phyloP scores from a whole-genome alignment of 2,113 vertebrate species.

The Argyrosomus japonicus region DNA sequence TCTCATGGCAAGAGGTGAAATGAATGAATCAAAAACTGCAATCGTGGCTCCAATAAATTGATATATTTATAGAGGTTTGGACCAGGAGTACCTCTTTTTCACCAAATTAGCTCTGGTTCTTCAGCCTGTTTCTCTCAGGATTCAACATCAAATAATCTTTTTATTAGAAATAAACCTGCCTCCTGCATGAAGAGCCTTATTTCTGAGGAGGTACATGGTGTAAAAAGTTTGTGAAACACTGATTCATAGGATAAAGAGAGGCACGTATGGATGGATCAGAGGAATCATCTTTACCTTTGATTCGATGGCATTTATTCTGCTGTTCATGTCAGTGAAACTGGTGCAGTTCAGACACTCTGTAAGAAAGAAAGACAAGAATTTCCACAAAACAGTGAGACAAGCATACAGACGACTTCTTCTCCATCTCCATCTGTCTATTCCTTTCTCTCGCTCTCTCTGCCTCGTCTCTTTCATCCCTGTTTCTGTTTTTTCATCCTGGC shows the following conservation, averaged over 20 bases:
- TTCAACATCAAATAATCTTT: too few relatives aligned
- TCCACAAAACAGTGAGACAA: constrained; percentile 12
- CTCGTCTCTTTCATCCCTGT: constrained; percentile 26
- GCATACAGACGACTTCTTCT: neutral
- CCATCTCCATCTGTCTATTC: constrained; percentile 7
- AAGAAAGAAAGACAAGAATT: constrained; percentile 42
- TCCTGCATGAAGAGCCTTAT: too few relatives aligned
- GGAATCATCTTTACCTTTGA: constrained; percentile 85
- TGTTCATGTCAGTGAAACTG: constrained; percentile 87
- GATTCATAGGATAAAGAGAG: neutral
- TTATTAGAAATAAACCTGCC: too few relatives aligned
- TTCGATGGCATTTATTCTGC: constrained; percentile 89
- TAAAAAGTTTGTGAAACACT: neutral
- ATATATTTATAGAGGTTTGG: too few relatives aligned
- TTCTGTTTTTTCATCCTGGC: constrained; percentile 35
- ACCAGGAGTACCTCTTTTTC: too few relatives aligned
- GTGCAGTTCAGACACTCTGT: constrained; percentile 97
- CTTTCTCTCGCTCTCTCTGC: constrained; percentile 14
- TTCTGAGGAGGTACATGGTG: too few relatives aligned
- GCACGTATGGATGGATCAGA: neutral
- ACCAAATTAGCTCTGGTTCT: too few relatives aligned
- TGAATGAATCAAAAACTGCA: too few relatives aligned
- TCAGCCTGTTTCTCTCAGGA: too few relatives aligned
- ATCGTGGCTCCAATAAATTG: too few relatives aligned
- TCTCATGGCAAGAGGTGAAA: too few relatives aligned